Base-by-base conservation (phyloP, 2,113 vertebrate genomes). In the Crypturellus undulatus region DNA sequence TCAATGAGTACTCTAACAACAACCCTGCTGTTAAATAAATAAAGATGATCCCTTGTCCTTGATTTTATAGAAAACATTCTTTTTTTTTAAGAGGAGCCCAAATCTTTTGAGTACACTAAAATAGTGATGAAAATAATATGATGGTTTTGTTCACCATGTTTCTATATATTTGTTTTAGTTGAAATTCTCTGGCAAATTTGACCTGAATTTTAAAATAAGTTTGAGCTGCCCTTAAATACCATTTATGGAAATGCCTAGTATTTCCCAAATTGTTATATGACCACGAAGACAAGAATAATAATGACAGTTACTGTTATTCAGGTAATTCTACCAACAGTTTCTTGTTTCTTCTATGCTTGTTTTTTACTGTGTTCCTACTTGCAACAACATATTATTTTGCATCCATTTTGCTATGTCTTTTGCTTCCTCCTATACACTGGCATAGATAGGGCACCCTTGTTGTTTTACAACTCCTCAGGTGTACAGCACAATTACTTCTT, bases 141-240 rank as follows among this genome's bases (percentile, higher is more conserved):
- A 62, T 32, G 63, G 14, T 47, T 87, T 95, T 93, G 77, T 91
- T 78, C 93, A 59, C 70, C 43, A 40, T 84, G 67, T 93, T 89
- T 71, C 87, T 67, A 76, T 73, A 45, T 51, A 92, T 65, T 93
- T 94, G 81, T 87, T 95, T 95, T 87, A 91, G 71, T 63, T 93
- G 81, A 69, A 89, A 91, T 47, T 93, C 78, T 94, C 75, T 89
- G 59, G 81, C 63, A 92, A 93, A 97, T 89, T 65, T 79, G 25
- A 82, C 62, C 89, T 79, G 67, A 84, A 92, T 79, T 95, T 95
- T 40, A 84, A 85, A 95, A 82, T 91, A 85, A 52, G 63, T 84
- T 91, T 79, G 52, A 93, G 92, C 78, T 89, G 68, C 71, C 84
- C 84, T 93, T 81, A 89, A 92, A 77, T 45, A 82, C 68, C 12